A percentile compares a stretch with the other conserved stretches of the same genome.
phyloP scores from a whole-genome alignment of 2,888 invertebrate species.

The Xestia xanthographa region DNA sequence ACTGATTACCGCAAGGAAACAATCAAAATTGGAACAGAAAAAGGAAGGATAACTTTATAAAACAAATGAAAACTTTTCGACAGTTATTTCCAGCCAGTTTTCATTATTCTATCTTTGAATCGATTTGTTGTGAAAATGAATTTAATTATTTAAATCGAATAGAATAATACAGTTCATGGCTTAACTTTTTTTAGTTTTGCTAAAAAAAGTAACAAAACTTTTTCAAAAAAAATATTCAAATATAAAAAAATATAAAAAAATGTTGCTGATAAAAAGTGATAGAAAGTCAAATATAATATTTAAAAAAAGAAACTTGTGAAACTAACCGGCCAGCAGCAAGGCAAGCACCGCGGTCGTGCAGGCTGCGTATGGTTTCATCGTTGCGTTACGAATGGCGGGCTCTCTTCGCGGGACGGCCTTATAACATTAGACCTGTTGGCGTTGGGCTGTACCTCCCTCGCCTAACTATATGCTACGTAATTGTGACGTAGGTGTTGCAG shows the following conservation, averaged over 20 bases:
- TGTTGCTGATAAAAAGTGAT: background rate
- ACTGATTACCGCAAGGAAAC: background rate
- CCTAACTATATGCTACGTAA: conserved; percentile 60
- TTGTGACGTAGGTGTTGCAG: conserved; percentile 45
- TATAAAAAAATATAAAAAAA: background rate
- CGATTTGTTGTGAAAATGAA: background rate
- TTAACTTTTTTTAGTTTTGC: background rate
- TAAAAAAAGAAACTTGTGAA: conserved; percentile 55
- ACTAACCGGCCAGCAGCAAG: conserved; percentile 83
- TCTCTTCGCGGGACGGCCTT: conserved; percentile 75
- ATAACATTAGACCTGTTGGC: conserved; percentile 77
- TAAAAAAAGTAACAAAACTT: background rate
- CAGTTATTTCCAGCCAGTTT: conserved; percentile 27
- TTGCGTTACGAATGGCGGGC: conserved; percentile 80
- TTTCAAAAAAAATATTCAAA: too few relatives aligned
- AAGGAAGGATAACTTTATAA: background rate
- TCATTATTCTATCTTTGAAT: background rate
- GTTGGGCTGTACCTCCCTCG: conserved; percentile 77
- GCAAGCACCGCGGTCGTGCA: conserved; percentile 78
- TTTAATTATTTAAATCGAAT: background rate
- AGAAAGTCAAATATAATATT: conserved; percentile 32
- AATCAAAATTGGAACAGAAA: conserved; percentile 10
- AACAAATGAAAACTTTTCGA: conserved; percentile 23
- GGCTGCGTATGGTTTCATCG: conserved; percentile 80
- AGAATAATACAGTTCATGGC: background rate